Conservation (phyloP, 2,113 vertebrate genomes). For the Rhea americana region DNA sequence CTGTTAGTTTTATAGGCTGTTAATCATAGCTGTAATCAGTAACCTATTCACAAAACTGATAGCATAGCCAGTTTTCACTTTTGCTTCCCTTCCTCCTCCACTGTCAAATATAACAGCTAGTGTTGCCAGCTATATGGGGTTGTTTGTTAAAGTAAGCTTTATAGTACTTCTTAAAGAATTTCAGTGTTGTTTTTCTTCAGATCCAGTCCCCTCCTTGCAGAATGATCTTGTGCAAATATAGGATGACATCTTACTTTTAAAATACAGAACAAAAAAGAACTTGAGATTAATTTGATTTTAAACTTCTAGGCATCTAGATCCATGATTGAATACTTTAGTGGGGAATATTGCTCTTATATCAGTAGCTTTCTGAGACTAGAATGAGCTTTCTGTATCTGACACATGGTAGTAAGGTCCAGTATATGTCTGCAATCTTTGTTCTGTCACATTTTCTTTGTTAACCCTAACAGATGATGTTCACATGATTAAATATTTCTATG, state of each 20-base stretch:
- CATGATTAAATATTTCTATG: not conserved
- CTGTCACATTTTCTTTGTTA: not conserved
- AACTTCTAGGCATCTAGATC: not conserved
- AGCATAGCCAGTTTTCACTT: not conserved
- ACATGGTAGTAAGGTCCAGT: not conserved
- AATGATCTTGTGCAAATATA: not conserved
- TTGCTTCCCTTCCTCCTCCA: not conserved
- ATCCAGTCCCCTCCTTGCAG: not conserved
- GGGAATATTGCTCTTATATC: not conserved
- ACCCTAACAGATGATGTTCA: not conserved
- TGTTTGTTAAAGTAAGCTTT: not conserved
- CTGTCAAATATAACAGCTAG: not conserved
- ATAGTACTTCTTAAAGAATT: not conserved
- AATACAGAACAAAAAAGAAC: not conserved
- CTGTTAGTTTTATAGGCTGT: conserved; percentile 28
- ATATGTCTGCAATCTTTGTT: not conserved
- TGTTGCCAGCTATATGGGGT: not conserved
- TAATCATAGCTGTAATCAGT: conserved; percentile 26
- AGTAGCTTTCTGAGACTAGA: not conserved
- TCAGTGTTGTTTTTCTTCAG: not conserved
- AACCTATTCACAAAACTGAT: not conserved
- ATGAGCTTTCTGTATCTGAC: not conserved
- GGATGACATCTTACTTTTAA: not conserved
- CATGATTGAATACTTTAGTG: not conserved
- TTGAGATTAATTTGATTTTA: not conserved